Evolutionary conservation across 2,113 vertebrate species (phyloP).

Genomic region (Podarcis cretensis): DNA sequence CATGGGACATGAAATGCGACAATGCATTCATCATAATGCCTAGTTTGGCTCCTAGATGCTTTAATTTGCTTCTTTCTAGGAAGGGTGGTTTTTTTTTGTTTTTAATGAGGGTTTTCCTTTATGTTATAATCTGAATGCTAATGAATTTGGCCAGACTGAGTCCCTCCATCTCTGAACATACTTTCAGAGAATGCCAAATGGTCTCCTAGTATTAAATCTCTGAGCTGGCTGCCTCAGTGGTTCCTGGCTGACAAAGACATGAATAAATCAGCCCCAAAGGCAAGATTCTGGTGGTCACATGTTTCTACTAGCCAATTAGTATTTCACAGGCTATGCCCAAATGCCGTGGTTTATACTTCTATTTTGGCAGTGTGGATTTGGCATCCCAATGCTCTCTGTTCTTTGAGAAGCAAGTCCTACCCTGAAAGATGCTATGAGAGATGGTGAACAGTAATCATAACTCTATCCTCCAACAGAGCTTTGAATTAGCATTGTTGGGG

Average conservation of each 20-base stretch:
- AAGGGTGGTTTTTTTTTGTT: too few species aligned
- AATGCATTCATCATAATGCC: not conserved
- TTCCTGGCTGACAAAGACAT: not conserved
- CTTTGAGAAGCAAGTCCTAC: not conserved
- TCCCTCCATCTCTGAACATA: not conserved
- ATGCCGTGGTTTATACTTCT: not conserved
- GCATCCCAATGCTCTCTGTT: not conserved
- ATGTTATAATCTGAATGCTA: not conserved
- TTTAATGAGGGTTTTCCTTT: not conserved
- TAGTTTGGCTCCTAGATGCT: not conserved
- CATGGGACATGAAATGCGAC: not conserved
- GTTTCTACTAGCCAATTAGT: not conserved
- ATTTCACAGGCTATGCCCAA: not conserved
- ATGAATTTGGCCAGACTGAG: fast-evolving
- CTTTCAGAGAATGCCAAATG: not conserved
- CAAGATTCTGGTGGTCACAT: too few species aligned
- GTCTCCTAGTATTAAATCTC: not conserved
- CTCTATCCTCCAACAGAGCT: not conserved
- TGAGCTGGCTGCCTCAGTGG: too few species aligned
- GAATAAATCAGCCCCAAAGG: not conserved
- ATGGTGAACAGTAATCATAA: too few species aligned
- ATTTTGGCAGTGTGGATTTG: not conserved
- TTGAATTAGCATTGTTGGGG: not conserved
- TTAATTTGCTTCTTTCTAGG: not conserved
- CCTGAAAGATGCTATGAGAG: not conserved